Base-by-base conservation (phyloP, 2,797 vertebrate genomes). In the Fratercula arctica region DNA sequence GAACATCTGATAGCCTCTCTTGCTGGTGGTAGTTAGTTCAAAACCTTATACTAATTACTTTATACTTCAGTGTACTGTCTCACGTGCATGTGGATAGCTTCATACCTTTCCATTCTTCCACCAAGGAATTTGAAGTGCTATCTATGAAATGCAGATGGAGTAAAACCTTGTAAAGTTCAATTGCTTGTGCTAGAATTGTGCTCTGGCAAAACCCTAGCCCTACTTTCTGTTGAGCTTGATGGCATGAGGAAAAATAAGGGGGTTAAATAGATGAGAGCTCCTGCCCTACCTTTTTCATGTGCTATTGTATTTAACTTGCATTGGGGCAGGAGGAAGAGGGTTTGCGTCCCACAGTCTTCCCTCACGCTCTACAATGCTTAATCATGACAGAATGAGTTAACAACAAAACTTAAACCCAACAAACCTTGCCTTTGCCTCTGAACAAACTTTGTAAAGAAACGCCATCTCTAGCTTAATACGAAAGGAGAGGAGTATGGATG, bases 401-500 rank as follows among this genome's bases (percentile, higher is more conserved):
- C 39, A 41, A 33, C 13, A 26, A 82, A 57, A 24, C 50, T 61
- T 64, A 61, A 87, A 33, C 21, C 10, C 29, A 39, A 4, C 9
- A 51, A 28, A 51, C 25, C 50, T 51, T 51, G 50, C 50, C 50
- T 51, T 51, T 77, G 25, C 19, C 14, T 87, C 21, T 66, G 20
- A 21, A 23, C 37, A 46, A 48, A 46, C 35, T 83, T 69, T 48
- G 28, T 80, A 59, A 59, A 89, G 63, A 85, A 77, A 18, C 2
- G 1, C 11, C 35, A 5, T 25, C 10, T 63, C 21, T 16, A 64
- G 33, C n/a, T 5, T 13, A 3, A 5, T 37, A 4, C 1, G 3
- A 53, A 29, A 19, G 35, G 20, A 69, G 31, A 41, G 17, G 46
- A 51, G 33, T 1, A 0, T 75, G 20, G 23, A 7, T 23, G 7